Evolutionary conservation across 37 sponge, comb jelly and placozoan species (phyloP).

Genomic region (Spongilla lacustris): DNA sequence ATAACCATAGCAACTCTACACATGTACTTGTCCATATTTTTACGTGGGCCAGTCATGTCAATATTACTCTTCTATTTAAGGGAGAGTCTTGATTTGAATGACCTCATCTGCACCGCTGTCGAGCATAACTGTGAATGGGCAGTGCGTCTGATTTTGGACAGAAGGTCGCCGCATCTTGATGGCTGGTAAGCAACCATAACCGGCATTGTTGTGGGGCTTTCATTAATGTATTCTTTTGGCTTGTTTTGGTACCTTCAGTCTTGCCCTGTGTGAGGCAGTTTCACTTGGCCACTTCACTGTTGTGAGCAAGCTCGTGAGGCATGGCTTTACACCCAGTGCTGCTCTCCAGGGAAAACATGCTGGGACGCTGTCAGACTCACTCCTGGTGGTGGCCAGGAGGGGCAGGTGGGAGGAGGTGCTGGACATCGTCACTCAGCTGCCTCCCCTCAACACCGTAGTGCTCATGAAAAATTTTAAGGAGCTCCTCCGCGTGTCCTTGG

Average conservation of each 20-base stretch:
- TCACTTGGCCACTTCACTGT: background rate
- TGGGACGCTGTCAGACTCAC: background rate
- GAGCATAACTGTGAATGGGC: background rate
- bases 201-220: too few relatives aligned
- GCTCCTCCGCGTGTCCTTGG: background rate
- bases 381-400: background rate
- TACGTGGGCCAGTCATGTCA: too few relatives aligned
- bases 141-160: background rate
- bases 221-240: too few relatives aligned
- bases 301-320: background rate
- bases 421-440: background rate
- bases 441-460: background rate
- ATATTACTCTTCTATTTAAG: background rate
- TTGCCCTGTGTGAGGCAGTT: background rate
- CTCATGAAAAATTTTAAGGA: background rate
- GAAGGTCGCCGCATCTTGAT: background rate
- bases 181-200: background rate
- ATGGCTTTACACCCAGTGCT: background rate
- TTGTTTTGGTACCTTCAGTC: background rate
- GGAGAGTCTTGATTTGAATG: background rate
- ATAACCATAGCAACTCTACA: background rate
- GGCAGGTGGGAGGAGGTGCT: slow-evolving; percentile 29
- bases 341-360: background rate
- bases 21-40: background rate
- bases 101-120: background rate